Evolutionary conservation across 2,888 invertebrate species (phyloP).

Genomic region (Andrena bucephala): DNA sequence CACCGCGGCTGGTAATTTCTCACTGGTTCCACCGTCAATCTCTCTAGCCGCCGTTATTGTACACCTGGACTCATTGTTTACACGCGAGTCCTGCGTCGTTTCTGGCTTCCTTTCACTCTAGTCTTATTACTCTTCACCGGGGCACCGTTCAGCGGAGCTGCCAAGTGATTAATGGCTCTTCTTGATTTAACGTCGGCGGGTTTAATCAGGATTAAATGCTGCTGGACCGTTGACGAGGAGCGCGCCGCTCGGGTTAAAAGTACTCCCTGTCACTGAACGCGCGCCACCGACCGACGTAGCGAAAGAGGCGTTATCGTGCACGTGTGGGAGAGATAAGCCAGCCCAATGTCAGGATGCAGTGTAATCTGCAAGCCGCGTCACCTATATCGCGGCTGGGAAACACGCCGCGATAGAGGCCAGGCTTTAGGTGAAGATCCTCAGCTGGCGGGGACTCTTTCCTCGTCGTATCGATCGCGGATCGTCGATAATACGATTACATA

Average conservation of each 20-base stretch:
- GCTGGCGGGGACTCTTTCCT: neutral
- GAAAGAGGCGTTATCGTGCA: constrained; percentile 59
- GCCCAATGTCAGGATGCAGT: constrained; percentile 64
- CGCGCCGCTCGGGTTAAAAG: constrained; percentile 2
- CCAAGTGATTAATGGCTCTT: neutral
- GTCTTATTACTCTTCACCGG: neutral
- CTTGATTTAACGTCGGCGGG: neutral
- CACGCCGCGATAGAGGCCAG: constrained; percentile 15
- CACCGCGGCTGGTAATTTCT: neutral
- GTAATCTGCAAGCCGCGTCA: constrained; percentile 53
- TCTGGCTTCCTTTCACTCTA: neutral
- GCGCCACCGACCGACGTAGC: constrained; percentile 20
- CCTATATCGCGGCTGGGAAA: constrained; percentile 29
- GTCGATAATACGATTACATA: constrained; percentile 35
- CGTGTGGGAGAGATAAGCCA: constrained; percentile 58
- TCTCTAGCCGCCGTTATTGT: neutral
- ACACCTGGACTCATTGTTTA: constrained; percentile 7
- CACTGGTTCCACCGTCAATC: neutral
- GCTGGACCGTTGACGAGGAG: neutral
- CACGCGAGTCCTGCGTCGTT: no score
- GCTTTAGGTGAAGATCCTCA: neutral
- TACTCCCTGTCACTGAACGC: constrained; percentile 13
- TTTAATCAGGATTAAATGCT: neutral
- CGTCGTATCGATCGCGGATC: constrained; percentile 30
- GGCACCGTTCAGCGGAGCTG: neutral